Conservation (phyloP, 92 coral and sea anemone genomes). For the Heliopora coerulea region DNA sequence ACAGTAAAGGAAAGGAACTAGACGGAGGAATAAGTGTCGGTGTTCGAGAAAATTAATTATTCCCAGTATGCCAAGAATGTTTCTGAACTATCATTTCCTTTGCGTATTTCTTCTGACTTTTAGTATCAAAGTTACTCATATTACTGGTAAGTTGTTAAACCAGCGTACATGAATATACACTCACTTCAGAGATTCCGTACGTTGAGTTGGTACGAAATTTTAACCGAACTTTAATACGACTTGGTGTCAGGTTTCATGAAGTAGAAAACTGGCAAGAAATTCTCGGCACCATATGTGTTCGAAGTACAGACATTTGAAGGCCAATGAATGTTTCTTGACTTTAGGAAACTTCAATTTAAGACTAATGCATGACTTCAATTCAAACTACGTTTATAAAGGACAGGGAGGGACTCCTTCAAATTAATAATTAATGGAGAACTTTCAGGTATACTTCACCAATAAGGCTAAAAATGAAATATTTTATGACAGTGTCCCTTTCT, state of each 20-base stretch:
- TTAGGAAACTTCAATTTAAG: constrained; percentile 4
- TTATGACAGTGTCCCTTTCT: background rate
- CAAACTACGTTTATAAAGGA: constrained; percentile 3
- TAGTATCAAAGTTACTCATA: constrained; percentile 8
- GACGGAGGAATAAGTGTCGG: background rate
- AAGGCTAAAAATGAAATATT: background rate
- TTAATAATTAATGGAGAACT: constrained; percentile 22
- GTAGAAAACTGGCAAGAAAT: background rate
- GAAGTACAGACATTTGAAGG: background rate
- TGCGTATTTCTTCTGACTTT: constrained; percentile 1
- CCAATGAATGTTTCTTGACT: background rate
- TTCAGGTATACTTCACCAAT: background rate
- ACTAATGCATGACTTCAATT: background rate
- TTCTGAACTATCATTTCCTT: background rate
- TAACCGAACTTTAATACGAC: background rate
- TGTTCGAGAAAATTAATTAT: constrained; percentile 5
- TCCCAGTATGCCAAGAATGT: constrained; percentile 55
- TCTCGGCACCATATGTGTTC: background rate
- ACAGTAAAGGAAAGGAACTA: background rate
- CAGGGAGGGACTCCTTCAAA: constrained; percentile 1
- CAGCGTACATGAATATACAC: background rate
- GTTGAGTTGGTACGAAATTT: background rate
- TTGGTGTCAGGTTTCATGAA: constrained; percentile 18
- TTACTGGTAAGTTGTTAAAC: constrained; percentile 23
- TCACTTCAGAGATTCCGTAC: background rate